Base-by-base conservation (phyloP, 2,888 invertebrate genomes). In the Omphaloscelis lunosa region DNA sequence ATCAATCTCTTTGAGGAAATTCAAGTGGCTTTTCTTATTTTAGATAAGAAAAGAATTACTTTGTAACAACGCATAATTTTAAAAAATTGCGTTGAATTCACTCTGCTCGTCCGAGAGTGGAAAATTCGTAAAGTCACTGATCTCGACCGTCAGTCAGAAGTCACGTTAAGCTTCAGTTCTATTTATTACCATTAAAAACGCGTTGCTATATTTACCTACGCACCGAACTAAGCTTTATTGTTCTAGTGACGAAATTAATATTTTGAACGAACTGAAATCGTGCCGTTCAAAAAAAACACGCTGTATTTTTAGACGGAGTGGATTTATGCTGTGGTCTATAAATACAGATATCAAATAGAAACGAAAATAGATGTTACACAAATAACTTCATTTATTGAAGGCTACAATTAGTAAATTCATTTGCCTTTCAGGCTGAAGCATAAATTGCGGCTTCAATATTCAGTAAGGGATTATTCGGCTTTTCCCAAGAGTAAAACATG, bases 141-240 rank as follows among this genome's bases (percentile, higher is more conserved):
- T 79, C 83, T 82, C 70, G 15, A 58, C 53, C 51, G 70, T 63
- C 59, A 74, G 39, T 79, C 59, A 53, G 34, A 27, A 79, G 73
- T 58, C 82, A 82, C 83, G 74, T 71, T 79, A 74, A 82, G 70
- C 83, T 53, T 48, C 41, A 15, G 67, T 53, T 67, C 66, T 45
- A 73, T 82, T 79, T 59, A 81, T 65, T 59, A 77, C 59, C n/a
- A 81, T 82, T 77, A 82, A 72, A 80, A 77, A 63, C 53, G 0
- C 58, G 56, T 65, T 39, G 45, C 39, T 72, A 59, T 73, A 66
- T 34, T 53, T 27, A 27, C 45, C 23, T n/a, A 23, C 51, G 53
- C 20, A 20, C 66, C 48, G 48, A 66, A 77, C 29, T 27, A 48
- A 68, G 62, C n/a, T 51, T 72, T 72, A 39, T 82, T 69, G 62